phyloP scores from a whole-genome alignment of 2,888 invertebrate species.

The Parnassius orleans region DNA sequence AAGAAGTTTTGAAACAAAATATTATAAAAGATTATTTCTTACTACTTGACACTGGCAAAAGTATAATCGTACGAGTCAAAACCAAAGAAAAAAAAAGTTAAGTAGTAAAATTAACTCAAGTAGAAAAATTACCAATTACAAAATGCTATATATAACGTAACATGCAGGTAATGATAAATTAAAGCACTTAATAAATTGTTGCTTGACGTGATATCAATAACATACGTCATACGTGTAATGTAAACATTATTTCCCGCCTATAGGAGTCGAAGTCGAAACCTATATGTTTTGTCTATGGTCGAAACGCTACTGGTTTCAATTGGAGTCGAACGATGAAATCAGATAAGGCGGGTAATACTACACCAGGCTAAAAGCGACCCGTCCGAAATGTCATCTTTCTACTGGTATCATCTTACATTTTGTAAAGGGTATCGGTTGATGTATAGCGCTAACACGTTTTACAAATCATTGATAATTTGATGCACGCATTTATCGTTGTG shows the following conservation, averaged over 20 bases:
- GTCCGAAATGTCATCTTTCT: constrained; percentile 57
- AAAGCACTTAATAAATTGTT: neutral
- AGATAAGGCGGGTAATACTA: constrained; percentile 47
- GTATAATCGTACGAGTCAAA: too few relatives aligned
- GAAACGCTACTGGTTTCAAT: constrained; percentile 32
- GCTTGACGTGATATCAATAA: neutral
- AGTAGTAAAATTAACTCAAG: too few relatives aligned
- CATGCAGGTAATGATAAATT: neutral
- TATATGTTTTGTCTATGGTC: constrained; percentile 5
- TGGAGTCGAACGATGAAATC: constrained; percentile 30
- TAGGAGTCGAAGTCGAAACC: constrained; percentile 1
- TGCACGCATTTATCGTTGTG: neutral
- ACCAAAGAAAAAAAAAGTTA: too few relatives aligned
- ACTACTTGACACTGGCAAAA: too few relatives aligned
- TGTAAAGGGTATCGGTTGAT: constrained; percentile 25
- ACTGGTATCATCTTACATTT: constrained; percentile 45
- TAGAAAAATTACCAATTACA: too few relatives aligned
- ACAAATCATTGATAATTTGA: constrained; percentile 21
- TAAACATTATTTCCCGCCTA: constrained; percentile 3
- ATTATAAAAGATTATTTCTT: too few relatives aligned
- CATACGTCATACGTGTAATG: neutral
- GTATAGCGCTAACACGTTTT: constrained; percentile 10
- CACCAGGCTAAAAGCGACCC: constrained; percentile 66
- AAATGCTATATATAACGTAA: too few relatives aligned
- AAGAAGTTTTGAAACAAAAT: too few relatives aligned